Base-by-base conservation (phyloP, 1,140 invertebrate genomes). In the Archegozetes longisetosus region DNA sequence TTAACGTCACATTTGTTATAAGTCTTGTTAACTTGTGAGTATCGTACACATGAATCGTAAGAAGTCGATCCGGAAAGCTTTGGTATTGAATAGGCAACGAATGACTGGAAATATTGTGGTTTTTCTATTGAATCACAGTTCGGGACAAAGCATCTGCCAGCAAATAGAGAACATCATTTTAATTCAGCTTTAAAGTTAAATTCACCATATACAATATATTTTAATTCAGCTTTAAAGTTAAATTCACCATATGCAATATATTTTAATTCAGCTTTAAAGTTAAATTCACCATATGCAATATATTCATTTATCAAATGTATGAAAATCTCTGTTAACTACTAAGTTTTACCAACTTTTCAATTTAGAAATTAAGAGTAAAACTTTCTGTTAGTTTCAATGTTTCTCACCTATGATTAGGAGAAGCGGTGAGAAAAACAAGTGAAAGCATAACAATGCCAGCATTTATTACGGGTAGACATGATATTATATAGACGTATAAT, bases 391-490 rank as follows among this genome's bases (percentile, higher is more conserved):
- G 17, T 9, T 40, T 40, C 6, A 40, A 9, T 53, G 20, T 23
- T 17, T 22, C 32, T 32, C 22, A 55, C 57, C 57, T 27, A 25
- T 58, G 47, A 28, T 53, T 24, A 14, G 57, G 57, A 40, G 27
- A 29, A n/a, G 27, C 46, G 13, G 47, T 58, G n/a, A 47, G 49
- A 23, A 58, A 58, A 1, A 58, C 47, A 25, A 51, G 6, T 26
- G 29, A 3, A 13, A 26, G 49, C 2, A 20, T 50, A 3, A 58
- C n/a, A 26, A 27, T n/a, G 14, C 57, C 57, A 17, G 57, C 46
- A 40, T 24, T 50, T 12, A 58, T 27, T 22, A 58, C 26, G 22
- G 57, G 57, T 32, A 58, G 12, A 50, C 46, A 50, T 2, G 57
- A 50, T 50, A 58, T 23, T 20, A 51, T 2, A 24, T 20, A 58